Percentiles rank a stretch among this genome's conserved stretches.
Evolutionary conservation across 2,797 vertebrate species (phyloP).

Genomic region (Oryzias dopingdopingensis): DNA sequence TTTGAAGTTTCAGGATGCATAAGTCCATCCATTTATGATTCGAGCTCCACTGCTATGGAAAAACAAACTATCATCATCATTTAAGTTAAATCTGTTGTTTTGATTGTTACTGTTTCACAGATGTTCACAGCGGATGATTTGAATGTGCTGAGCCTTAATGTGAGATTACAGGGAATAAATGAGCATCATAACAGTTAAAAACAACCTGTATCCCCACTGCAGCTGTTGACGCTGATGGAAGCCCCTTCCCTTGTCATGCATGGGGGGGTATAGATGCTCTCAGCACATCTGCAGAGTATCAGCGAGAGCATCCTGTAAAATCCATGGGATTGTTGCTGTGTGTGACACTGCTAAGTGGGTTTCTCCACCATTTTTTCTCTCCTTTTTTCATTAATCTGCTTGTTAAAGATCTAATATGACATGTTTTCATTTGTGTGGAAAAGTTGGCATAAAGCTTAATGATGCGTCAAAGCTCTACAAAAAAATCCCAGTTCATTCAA

Average conservation of each 20-base stretch:
- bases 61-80: neutral
- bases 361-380: neutral
- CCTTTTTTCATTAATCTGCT: constrained; percentile 59
- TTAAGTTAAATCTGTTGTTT: neutral
- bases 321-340: constrained; percentile 46
- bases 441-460: constrained; percentile 3
- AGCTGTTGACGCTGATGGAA: constrained; percentile 21
- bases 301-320: constrained; percentile 44
- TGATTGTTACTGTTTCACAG: neutral
- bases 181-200: constrained; percentile 7
- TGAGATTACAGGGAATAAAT: constrained; percentile 4
- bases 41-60: too few relatives aligned
- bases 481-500: constrained; percentile 7
- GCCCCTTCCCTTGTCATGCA: constrained; percentile 4
- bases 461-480: constrained; percentile 12
- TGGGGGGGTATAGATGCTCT: constrained; percentile 6
- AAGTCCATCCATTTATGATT: too few relatives aligned
- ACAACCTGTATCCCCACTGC: constrained; percentile 25
- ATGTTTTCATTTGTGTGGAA: constrained; percentile 50
- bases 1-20: too few relatives aligned
- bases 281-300: constrained; percentile 61
- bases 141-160: neutral
- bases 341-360: constrained; percentile 14
- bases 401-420: constrained; percentile 65
- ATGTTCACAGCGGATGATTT: neutral